Evolutionary conservation across 2,888 invertebrate species (phyloP), one percentile per base, ranked within the genome.

Genomic region (Villa cingulata): DNA sequence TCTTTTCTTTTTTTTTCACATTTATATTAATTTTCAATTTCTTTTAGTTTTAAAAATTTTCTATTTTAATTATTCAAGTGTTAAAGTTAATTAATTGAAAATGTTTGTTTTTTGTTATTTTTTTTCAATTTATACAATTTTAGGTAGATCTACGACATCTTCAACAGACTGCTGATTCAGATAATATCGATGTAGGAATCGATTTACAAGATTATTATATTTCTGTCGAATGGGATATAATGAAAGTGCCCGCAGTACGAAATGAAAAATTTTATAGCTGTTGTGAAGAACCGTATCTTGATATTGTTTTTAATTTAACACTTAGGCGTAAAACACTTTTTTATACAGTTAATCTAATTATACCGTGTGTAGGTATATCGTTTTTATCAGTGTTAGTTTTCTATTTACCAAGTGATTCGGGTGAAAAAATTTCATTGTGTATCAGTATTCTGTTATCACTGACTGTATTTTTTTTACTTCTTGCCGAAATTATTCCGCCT

Each of bases 171-270:
- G 84, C 86, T 54, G 88, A 88, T 66, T 88, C 87, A 49, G 87
- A 90, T 68, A 78, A 81, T 61, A 89, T 91, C 62, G 86, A 85
- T 60, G 80, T 89, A 65, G 91, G 91, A 53, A 91, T 92, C 61
- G 91, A 92, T 70, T 75, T 92, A 54, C 87, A 88, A 61, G 91
- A 92, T 70, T 92, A 90, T 70, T 91, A 91, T 75, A 88, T 92
- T 68, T 92, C 92, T 61, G 95, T 95, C 51, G 96, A 97, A 73
- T 97, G 96, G 97, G 96, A 96, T 72, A 91, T 90, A 60, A 85
- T 96, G 80, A 80, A 86, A 54, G 91, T 90, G 56, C 90, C 90
- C 48, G 91, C 90, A 38, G 83, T 83, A 54, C 76, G 90, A 57
- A 87, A 90, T 67, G 90, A 90, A 65, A 88, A 88, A 67, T 89